These are phyloP conservation scores for Coelogynopora nodosa DNA, from an alignment of 2,888 invertebrate genomes.

Conservation along the genomic window DNA sequence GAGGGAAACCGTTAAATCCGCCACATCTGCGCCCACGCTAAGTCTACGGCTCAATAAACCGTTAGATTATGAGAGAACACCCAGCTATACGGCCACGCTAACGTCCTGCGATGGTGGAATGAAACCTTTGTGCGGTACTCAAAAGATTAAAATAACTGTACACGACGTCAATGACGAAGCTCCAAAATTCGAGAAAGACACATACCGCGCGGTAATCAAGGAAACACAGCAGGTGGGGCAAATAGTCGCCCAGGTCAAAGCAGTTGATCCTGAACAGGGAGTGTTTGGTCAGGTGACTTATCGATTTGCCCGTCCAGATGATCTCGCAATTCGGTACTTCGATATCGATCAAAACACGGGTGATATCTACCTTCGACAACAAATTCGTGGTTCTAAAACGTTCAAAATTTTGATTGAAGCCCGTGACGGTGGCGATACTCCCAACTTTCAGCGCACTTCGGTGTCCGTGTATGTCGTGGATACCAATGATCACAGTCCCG, in stretches of 20 bases:
- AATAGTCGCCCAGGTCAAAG: neutral
- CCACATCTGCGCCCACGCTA: neutral
- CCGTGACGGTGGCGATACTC: slow-evolving; percentile 33
- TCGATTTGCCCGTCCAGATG: slow-evolving; percentile 17
- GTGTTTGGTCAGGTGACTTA: slow-evolving; percentile 36
- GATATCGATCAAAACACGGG: slow-evolving; percentile 35
- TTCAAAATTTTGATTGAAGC: slow-evolving; percentile 33
- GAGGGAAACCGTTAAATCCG: neutral
- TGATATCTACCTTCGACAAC: slow-evolving; percentile 22
- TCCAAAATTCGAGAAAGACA: slow-evolving; percentile 30
- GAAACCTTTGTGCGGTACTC: neutral
- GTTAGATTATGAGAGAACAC: slow-evolving; percentile 35
- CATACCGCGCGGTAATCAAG: slow-evolving; percentile 34
- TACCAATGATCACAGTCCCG: slow-evolving; percentile 36
- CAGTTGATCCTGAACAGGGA: slow-evolving; percentile 1
- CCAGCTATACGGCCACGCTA: neutral
- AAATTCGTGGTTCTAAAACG: slow-evolving; percentile 12
- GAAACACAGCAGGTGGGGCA: slow-evolving; percentile 32
- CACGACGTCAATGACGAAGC: slow-evolving; percentile 37
- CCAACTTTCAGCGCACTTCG: slow-evolving; percentile 15
- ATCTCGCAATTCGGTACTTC: neutral
- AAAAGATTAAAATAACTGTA: slow-evolving; percentile 17
- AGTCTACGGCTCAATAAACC: neutral
- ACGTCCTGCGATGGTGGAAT: slow-evolving; percentile 34
- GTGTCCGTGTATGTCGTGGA: slow-evolving; percentile 30